Percentiles rank a stretch among this genome's conserved stretches.
These are phyloP conservation scores for Pegoplata infirma DNA, from an alignment of 2,888 invertebrate genomes.

Conservation along the genomic window DNA sequence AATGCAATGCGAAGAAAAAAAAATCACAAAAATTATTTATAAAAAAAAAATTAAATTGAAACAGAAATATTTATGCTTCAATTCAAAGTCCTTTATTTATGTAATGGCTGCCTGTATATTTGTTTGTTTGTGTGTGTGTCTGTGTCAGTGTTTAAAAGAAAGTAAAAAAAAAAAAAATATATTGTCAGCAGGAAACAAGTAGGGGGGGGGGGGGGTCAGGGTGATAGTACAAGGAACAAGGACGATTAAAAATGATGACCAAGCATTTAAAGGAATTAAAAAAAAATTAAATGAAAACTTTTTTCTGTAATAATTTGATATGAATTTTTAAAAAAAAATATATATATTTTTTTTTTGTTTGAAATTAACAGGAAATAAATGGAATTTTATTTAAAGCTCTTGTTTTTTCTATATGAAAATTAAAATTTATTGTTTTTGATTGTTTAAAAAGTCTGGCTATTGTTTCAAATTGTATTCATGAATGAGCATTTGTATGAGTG, in stretches of 20 bases:
- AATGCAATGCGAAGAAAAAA: conserved; percentile 20
- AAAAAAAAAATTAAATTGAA: conserved; percentile 28
- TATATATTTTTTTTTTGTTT: conserved; percentile 14
- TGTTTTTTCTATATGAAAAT: conserved; percentile 17
- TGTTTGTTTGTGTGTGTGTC: conserved; percentile 6
- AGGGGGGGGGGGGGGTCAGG: neutral
- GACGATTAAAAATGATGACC: conserved; percentile 57
- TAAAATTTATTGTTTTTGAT: conserved; percentile 42
- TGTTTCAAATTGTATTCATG: conserved; percentile 1
- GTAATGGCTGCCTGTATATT: conserved; percentile 3
- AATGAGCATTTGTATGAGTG: neutral
- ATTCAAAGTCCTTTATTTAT: conserved; percentile 27
- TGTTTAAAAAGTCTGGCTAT: conserved; percentile 48
- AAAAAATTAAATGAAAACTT: conserved; percentile 17
- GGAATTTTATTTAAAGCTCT: conserved; percentile 29
- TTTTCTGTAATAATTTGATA: conserved; percentile 41
- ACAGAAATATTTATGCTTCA: conserved; percentile 55
- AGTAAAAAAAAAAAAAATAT: neutral
- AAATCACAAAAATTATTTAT: conserved; percentile 10
- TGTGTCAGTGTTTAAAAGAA: neutral
- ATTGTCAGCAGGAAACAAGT: conserved; percentile 9
- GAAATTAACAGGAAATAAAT: conserved; percentile 13
- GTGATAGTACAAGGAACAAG: too few relatives aligned
- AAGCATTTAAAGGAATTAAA: conserved; percentile 56
- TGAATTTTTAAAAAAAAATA: conserved; percentile 19